phyloP scores from a whole-genome alignment of 2,113 vertebrate species.

The Lethenteron reissneri region DNA sequence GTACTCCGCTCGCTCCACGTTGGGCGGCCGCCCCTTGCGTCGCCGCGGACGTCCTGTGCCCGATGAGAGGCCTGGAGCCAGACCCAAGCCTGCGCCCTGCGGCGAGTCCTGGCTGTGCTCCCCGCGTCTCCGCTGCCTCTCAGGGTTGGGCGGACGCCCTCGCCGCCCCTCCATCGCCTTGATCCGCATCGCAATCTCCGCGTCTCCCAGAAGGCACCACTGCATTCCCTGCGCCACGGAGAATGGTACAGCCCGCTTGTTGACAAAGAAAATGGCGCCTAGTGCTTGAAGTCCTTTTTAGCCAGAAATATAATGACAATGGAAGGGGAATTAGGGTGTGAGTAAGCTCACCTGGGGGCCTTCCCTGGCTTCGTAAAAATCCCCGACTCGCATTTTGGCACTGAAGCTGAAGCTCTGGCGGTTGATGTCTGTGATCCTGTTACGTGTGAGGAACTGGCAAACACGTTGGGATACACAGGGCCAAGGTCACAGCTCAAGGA shows the following conservation, averaged over 20 bases:
- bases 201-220: slow-evolving; percentile 60
- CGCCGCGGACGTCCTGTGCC: slow-evolving; percentile 15
- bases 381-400: slow-evolving; percentile 85
- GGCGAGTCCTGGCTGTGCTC: slow-evolving; percentile 15
- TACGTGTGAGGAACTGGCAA: slow-evolving; percentile 68
- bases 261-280: background rate
- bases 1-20: slow-evolving; percentile 30
- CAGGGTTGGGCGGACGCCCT: slow-evolving; percentile 35
- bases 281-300: background rate
- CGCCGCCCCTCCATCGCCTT: slow-evolving; percentile 60
- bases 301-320: background rate
- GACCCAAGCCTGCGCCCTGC: too few species aligned
- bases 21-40: slow-evolving; percentile 39
- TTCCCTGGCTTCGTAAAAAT: slow-evolving; percentile 95
- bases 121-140: slow-evolving; percentile 29
- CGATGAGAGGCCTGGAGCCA: too few species aligned
- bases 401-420: slow-evolving; percentile 95
- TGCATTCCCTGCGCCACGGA: slow-evolving; percentile 54
- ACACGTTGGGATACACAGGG: background rate
- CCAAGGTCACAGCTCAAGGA: too few species aligned
- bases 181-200: slow-evolving; percentile 46
- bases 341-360: slow-evolving; percentile 49
- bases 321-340: slow-evolving; percentile 4
- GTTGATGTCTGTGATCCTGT: slow-evolving; percentile 80
- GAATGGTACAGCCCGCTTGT: background rate